A percentile compares a stretch with the other conserved stretches of the same genome.
Evolutionary conservation across 1,140 invertebrate genomes (phyloP).

Genomic region (Diuraphis noxia): DNA sequence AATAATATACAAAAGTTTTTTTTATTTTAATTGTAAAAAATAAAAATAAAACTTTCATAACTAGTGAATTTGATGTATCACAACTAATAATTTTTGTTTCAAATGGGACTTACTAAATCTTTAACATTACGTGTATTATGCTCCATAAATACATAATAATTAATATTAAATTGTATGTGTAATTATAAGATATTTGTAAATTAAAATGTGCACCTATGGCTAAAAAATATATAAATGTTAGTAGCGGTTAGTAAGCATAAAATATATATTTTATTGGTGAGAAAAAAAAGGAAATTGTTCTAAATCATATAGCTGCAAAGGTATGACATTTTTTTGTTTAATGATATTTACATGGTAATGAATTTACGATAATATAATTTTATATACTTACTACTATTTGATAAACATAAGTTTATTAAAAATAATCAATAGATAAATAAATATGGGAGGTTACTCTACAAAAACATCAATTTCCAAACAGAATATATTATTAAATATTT

Average conservation of each 20-base stretch:
- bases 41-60: constrained; percentile 8
- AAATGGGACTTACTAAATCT: background rate
- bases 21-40: background rate
- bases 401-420: background rate
- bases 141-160: background rate
- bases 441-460: background rate
- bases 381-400: background rate
- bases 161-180: background rate
- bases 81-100: background rate
- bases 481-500: background rate
- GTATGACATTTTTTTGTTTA: background rate
- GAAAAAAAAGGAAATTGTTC: background rate
- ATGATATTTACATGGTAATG: constrained; percentile 22
- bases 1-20: background rate
- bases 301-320: background rate
- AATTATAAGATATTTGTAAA: constrained; percentile 2
- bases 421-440: background rate
- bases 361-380: background rate
- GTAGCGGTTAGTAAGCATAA: constrained; percentile 31
- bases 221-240: constrained; percentile 13
- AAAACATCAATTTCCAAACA: constrained; percentile 1
- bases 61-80: constrained; percentile 4
- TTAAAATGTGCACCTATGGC: constrained; percentile 6
- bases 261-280: constrained; percentile 24
- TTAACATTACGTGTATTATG: background rate